A percentile compares a stretch with the other conserved stretches of the same genome.
phyloP scores from a whole-genome alignment of 1,140 invertebrate genomes.

The Akabosia matsudoensis region DNA sequence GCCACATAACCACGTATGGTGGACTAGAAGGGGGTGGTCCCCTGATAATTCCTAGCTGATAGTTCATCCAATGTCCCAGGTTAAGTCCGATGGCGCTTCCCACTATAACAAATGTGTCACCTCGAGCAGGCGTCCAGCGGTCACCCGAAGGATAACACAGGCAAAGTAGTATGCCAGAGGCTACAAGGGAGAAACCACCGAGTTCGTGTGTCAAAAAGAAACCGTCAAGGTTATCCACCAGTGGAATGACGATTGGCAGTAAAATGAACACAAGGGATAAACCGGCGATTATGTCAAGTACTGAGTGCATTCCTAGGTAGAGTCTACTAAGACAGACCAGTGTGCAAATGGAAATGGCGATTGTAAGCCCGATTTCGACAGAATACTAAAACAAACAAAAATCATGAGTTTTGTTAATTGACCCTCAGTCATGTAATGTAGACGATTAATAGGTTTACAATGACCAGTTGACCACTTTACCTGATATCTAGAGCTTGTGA shows the following conservation, averaged over 20 bases:
- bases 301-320: constrained; percentile 89
- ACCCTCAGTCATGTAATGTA: too few relatives aligned
- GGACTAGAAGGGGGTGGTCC: constrained; percentile 52
- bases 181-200: constrained; percentile 64
- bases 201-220: constrained; percentile 66
- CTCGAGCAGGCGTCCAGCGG: constrained; percentile 80
- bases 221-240: constrained; percentile 69
- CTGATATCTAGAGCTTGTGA: constrained; percentile 77
- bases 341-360: constrained; percentile 63
- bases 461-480: constrained; percentile 51
- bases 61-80: constrained; percentile 79
- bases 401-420: not conserved
- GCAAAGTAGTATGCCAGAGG: constrained; percentile 63
- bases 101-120: constrained; percentile 80
- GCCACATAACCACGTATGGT: constrained; percentile 75
- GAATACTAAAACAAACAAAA: constrained; percentile 55
- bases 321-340: constrained; percentile 78
- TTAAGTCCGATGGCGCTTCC: constrained; percentile 74
- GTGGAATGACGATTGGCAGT: constrained; percentile 68
- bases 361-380: constrained; percentile 51
- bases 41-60: constrained; percentile 66
- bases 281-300: constrained; percentile 75
- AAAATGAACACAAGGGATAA: constrained; percentile 64
- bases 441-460: not conserved
- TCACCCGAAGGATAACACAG: constrained; percentile 68